Conservation (phyloP, 2,113 vertebrate genomes). For the Macroglossus sobrinus region DNA sequence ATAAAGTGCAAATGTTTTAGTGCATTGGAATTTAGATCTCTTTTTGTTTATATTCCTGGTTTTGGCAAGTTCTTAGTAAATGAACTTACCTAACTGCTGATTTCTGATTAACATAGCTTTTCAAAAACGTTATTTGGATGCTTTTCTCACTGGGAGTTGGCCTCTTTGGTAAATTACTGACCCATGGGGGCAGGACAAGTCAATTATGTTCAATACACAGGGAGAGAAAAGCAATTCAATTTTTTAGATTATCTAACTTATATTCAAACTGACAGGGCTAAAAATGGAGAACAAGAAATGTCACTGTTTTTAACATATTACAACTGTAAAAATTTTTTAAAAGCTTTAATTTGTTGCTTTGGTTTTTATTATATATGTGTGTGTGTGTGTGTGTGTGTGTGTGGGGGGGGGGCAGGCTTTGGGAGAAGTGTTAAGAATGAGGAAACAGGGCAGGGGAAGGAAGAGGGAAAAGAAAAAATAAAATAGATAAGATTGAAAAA, state of each 20-base stretch:
- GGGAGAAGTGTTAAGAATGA: neutral
- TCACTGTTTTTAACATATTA: neutral
- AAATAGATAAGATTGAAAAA: neutral
- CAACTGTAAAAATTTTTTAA: neutral
- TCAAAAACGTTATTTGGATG: neutral
- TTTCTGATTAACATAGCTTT: neutral
- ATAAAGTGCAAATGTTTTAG: neutral
- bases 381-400: neutral
- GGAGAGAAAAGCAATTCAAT: neutral
- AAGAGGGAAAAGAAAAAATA: neutral
- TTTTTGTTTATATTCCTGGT: neutral
- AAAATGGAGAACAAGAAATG: neutral
- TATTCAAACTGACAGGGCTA: neutral
- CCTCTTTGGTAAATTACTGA: neutral
- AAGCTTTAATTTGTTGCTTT: neutral
- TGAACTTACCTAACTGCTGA: neutral
- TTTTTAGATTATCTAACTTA: neutral
- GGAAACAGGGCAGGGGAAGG: neutral
- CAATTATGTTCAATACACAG: neutral
- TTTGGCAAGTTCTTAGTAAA: neutral
- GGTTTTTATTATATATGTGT: neutral
- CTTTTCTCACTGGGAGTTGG: neutral
- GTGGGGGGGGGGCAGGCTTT: neutral
- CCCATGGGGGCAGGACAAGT: accelerated
- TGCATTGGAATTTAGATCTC: neutral